A percentile compares a stretch with the other conserved stretches of the same genome.
These are phyloP conservation scores for Callithrix jacchus DNA, from an alignment of 2,113 vertebrate species.

Conservation along the genomic window DNA sequence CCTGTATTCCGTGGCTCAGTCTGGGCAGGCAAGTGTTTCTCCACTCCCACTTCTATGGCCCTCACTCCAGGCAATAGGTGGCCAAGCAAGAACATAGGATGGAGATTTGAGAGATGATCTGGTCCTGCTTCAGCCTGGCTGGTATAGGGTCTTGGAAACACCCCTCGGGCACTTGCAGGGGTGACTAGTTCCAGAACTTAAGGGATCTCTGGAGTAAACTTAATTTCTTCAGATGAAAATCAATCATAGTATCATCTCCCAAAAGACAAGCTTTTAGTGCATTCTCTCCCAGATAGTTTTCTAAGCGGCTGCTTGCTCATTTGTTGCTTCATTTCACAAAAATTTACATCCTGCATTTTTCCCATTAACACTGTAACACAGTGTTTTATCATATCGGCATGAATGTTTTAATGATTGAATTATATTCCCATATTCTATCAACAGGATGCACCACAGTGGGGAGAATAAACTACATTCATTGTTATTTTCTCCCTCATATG, in stretches of 20 bases:
- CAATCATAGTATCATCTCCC: not conserved
- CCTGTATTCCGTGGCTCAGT: not conserved
- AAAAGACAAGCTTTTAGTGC: not conserved
- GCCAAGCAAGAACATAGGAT: not conserved
- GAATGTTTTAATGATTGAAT: slow-evolving; percentile 29
- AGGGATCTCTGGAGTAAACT: not conserved
- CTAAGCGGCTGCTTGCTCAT: not conserved
- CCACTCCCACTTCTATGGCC: not conserved
- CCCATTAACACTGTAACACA: not conserved
- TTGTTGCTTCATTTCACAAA: not conserved
- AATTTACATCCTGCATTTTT: not conserved
- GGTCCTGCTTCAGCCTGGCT: not conserved
- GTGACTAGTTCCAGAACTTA: not conserved
- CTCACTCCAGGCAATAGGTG: not conserved
- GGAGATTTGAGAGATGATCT: not conserved
- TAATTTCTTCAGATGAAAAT: not conserved
- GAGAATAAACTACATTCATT: not conserved
- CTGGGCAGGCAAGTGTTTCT: not conserved
- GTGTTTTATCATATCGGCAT: not conserved
- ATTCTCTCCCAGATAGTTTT: not conserved
- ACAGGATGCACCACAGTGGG: not conserved
- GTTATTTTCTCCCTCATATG: not conserved
- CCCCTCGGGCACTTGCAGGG: not conserved
- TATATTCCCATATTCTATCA: not conserved
- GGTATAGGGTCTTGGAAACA: not conserved